A percentile compares a stretch with the other conserved stretches of the same genome.
Evolutionary conservation across 2,888 invertebrate genomes (phyloP).

Genomic region (Cetonia aurata): DNA sequence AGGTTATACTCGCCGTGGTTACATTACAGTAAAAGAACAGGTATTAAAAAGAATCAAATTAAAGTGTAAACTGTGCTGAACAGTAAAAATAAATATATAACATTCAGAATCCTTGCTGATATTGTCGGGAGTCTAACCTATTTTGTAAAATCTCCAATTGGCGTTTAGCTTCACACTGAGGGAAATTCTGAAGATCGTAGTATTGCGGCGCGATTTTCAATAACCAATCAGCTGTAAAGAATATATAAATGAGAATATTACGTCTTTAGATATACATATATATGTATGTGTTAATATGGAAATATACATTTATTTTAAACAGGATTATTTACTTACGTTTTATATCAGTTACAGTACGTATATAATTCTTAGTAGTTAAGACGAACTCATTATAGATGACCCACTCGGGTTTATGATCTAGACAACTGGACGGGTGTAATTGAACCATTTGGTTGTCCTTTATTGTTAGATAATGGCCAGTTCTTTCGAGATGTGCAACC

Average conservation of each 20-base stretch:
- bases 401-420: slow-evolving; percentile 99
- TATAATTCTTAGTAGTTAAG: slow-evolving; percentile 99
- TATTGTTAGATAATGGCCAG: slow-evolving; percentile 98
- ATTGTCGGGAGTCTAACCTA: slow-evolving; percentile 87
- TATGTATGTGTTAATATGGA: too few relatives aligned
- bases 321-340: slow-evolving; percentile 82
- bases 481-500: slow-evolving; percentile 97
- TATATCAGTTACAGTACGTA: slow-evolving; percentile 97
- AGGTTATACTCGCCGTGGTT: slow-evolving; percentile 40
- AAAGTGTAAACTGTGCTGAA: slow-evolving; percentile 29
- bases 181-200: slow-evolving; percentile 98
- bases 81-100: slow-evolving; percentile 29
- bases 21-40: slow-evolving; percentile 33
- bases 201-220: slow-evolving; percentile 96
- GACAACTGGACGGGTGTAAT: slow-evolving; percentile 97
- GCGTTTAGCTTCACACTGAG: slow-evolving; percentile 95
- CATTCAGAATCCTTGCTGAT: slow-evolving; percentile 87
- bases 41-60: slow-evolving; percentile 20
- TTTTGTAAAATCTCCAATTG: slow-evolving; percentile 91
- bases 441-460: slow-evolving; percentile 99
- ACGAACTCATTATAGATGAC: slow-evolving; percentile 99
- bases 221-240: slow-evolving; percentile 87
- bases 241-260: slow-evolving; percentile 11
- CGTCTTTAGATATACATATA: too few relatives aligned
- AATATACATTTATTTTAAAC: slow-evolving; percentile 20